These are phyloP conservation scores for Psittacula cyanocephala DNA, from an alignment of 2,113 vertebrate species.

Conservation along the genomic window DNA sequence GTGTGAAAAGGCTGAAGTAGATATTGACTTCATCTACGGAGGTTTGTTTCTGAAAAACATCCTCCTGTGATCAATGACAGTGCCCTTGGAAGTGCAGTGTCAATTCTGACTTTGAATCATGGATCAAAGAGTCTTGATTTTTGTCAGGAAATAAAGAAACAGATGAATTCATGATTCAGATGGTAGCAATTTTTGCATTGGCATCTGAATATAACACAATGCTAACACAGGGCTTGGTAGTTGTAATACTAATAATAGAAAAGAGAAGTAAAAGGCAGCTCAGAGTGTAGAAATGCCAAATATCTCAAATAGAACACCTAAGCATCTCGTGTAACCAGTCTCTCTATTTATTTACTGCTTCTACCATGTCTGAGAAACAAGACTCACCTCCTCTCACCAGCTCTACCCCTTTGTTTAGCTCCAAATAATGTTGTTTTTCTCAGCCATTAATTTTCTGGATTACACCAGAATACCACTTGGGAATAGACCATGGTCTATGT, in stretches of 20 bases:
- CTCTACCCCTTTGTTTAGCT: background rate
- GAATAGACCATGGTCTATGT: background rate
- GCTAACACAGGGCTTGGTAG: background rate
- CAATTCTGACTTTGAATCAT: constrained; percentile 44
- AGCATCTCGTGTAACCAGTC: background rate
- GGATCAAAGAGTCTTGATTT: background rate
- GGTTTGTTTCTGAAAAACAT: constrained; percentile 26
- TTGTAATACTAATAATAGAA: background rate
- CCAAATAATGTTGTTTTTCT: background rate
- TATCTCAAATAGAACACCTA: background rate
- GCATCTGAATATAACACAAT: background rate
- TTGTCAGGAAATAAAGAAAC: constrained; percentile 10
- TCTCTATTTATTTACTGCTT: background rate
- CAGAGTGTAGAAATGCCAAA: background rate
- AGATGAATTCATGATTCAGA: background rate
- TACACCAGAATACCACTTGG: background rate
- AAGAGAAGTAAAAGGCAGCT: background rate
- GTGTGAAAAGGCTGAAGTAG: constrained; percentile 19
- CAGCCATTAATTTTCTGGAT: background rate
- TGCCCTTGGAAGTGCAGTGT: background rate
- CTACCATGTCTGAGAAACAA: background rate
- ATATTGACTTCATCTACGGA: constrained; percentile 25
- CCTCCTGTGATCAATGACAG: constrained; percentile 35
- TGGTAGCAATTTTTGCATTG: background rate
- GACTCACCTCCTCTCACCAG: background rate